phyloP scores from a whole-genome alignment of 2,888 invertebrate species.

The Heteropelma amictum region DNA sequence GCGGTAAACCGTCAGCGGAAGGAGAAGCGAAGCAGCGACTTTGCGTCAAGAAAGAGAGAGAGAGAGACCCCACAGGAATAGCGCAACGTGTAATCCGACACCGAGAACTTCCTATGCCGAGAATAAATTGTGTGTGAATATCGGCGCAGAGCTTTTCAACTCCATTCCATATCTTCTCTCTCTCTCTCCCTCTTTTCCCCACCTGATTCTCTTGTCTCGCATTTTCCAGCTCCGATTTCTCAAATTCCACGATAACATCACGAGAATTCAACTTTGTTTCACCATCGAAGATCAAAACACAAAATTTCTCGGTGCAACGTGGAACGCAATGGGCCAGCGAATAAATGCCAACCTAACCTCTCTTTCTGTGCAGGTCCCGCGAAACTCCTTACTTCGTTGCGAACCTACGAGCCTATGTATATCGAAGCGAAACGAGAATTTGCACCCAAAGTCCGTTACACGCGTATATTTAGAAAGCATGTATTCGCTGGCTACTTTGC shows the following conservation, averaged over 20 bases:
- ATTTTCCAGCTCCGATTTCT: neutral
- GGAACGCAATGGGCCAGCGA: conserved; percentile 7
- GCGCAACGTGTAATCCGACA: conserved; percentile 68
- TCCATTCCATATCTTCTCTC: conserved; percentile 15
- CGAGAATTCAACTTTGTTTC: neutral
- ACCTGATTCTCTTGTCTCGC: neutral
- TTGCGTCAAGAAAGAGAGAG: conserved; percentile 55
- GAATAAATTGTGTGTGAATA: conserved; percentile 64
- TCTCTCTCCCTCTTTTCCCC: neutral
- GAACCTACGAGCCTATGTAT: conserved; percentile 28
- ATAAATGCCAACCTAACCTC: conserved; percentile 19
- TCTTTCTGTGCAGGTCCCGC: conserved; percentile 1
- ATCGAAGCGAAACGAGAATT: conserved; percentile 38
- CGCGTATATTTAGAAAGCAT: conserved; percentile 50
- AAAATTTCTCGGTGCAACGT: neutral
- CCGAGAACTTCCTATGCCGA: conserved; percentile 64
- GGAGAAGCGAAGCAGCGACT: conserved; percentile 29
- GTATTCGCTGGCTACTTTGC: neutral
- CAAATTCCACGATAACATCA: neutral
- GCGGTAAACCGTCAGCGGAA: conserved; percentile 1
- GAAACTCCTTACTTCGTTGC: no score
- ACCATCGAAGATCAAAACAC: neutral
- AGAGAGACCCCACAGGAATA: conserved; percentile 63
- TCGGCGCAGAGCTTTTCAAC: conserved; percentile 39
- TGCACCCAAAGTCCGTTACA: conserved; percentile 40